These are phyloP conservation scores for Ispidina picta DNA, from an alignment of 2,797 vertebrate species.

Conservation along the genomic window DNA sequence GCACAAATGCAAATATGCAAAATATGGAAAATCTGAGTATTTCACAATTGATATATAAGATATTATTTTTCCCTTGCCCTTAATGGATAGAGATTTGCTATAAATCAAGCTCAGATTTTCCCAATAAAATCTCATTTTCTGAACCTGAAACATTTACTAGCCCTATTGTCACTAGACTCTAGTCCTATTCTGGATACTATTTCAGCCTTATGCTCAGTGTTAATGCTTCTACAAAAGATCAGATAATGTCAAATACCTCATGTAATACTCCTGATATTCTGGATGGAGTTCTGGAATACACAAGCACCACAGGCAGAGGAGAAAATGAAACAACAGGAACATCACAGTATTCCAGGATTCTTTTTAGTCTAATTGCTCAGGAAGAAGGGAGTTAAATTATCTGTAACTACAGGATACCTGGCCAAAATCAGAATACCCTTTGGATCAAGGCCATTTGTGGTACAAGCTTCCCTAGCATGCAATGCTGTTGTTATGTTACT, in stretches of 20 bases:
- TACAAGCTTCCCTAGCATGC: background rate
- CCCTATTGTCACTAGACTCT: background rate
- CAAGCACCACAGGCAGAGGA: background rate
- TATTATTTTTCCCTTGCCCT: background rate
- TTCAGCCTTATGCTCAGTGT: background rate
- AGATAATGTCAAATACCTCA: background rate
- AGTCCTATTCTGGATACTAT: background rate
- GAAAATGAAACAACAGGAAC: background rate
- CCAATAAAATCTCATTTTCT: background rate
- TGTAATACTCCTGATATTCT: background rate
- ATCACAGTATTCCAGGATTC: background rate
- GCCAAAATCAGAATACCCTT: background rate
- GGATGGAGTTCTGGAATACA: background rate
- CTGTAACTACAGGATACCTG: background rate
- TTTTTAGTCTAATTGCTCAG: background rate
- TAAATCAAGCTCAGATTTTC: background rate
- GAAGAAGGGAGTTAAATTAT: background rate
- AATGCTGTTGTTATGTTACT: background rate
- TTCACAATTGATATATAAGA: background rate
- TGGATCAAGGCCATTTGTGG: background rate
- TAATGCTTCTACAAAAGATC: background rate
- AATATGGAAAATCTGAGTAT: background rate
- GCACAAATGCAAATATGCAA: background rate
- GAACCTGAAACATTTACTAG: background rate
- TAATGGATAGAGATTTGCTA: background rate